These are phyloP conservation scores for Pardalotus punctatus DNA, from an alignment of 2,113 vertebrate species.

Conservation along the genomic window DNA sequence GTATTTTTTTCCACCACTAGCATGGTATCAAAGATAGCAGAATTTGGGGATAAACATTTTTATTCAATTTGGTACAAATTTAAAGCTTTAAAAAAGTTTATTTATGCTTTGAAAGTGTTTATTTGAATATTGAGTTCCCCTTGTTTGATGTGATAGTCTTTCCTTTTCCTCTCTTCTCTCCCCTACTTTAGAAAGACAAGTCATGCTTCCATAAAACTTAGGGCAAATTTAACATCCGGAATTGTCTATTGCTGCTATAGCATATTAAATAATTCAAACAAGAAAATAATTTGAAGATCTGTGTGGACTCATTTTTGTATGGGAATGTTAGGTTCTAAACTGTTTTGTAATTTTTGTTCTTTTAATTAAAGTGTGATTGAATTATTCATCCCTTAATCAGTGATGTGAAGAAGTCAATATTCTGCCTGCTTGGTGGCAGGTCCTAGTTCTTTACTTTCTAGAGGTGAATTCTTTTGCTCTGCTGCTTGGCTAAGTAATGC, in stretches of 20 bases:
- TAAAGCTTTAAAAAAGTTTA: no score
- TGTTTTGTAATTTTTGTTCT: not conserved
- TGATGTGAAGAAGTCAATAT: not conserved
- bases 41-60: not conserved
- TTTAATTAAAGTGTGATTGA: not conserved
- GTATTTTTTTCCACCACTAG: not conserved
- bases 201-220: not conserved
- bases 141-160: not conserved
- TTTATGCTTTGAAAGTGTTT: not conserved
- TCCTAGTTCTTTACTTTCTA: not conserved
- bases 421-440: not conserved
- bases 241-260: not conserved
- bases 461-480: not conserved
- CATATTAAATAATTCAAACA: not conserved
- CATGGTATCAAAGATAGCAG: not conserved
- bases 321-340: not conserved
- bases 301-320: not conserved
- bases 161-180: not conserved
- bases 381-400: not conserved
- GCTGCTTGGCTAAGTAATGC: not conserved
- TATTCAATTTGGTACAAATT: not conserved
- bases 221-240: not conserved
- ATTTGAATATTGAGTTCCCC: not conserved
- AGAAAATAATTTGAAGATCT: not conserved
- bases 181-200: not conserved